phyloP scores from a whole-genome alignment of 2,888 invertebrate species.

The Anthrax anthrax region DNA sequence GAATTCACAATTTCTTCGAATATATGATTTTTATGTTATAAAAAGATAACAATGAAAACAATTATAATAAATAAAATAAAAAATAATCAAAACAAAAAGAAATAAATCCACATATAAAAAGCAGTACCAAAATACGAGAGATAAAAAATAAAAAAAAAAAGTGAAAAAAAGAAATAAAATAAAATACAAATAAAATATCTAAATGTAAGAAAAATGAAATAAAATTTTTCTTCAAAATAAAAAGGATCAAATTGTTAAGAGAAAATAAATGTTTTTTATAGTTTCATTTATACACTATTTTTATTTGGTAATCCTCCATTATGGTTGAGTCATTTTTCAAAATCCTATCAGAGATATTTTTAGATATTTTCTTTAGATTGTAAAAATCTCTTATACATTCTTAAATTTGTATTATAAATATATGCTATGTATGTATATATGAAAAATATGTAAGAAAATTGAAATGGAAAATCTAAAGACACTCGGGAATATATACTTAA shows the following conservation, averaged over 20 bases:
- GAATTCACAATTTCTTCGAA: too few relatives aligned
- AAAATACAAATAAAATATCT: conserved; percentile 1
- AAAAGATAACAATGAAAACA: too few relatives aligned
- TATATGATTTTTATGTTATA: too few relatives aligned
- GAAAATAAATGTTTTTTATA: conserved; percentile 16
- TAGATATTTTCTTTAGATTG: conserved; percentile 6
- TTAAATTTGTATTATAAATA: neutral
- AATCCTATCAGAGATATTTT: conserved; percentile 29
- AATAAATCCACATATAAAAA: too few relatives aligned
- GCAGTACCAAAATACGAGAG: too few relatives aligned
- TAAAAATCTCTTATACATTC: conserved; percentile 7
- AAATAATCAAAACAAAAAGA: too few relatives aligned
- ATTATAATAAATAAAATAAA: too few relatives aligned
- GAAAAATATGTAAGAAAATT: too few relatives aligned
- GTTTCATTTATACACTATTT: conserved; percentile 17
- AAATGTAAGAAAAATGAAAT: neutral
- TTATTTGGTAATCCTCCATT: conserved; percentile 26
- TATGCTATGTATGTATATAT: neutral
- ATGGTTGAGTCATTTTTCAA: conserved; percentile 23
- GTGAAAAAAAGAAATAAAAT: neutral
- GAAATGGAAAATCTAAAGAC: neutral
- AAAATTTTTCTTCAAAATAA: conserved; percentile 6
- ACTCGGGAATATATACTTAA: neutral
- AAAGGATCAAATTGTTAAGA: conserved; percentile 14
- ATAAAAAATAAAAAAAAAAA: too few relatives aligned